Conservation (phyloP, 2,888 invertebrate genomes). For the Folsomia manolachei region DNA sequence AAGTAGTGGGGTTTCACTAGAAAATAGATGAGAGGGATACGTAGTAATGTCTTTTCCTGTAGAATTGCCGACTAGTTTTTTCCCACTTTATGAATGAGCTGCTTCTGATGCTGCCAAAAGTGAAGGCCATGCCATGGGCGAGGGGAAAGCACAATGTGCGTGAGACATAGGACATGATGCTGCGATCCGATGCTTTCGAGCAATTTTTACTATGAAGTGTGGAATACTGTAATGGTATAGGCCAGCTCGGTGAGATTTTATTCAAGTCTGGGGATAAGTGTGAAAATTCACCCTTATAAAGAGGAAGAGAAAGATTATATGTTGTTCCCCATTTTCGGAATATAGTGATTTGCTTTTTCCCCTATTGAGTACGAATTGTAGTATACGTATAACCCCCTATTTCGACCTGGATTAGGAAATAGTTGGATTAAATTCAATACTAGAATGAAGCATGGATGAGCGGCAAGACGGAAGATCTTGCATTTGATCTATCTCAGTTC, state of each 20-base stretch:
- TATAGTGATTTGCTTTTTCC: background rate
- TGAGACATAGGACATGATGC: no score
- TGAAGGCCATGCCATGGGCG: no score
- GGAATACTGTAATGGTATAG: no score
- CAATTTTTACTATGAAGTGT: no score
- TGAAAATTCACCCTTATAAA: background rate
- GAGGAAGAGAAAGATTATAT: background rate
- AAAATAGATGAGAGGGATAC: no score
- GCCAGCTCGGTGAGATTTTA: background rate
- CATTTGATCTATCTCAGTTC: constrained; percentile 2
- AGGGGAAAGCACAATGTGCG: no score
- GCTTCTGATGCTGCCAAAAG: no score
- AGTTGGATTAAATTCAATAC: background rate
- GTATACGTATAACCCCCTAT: constrained; percentile 3
- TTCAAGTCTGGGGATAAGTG: background rate
- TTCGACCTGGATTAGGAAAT: background rate
- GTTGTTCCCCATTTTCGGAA: background rate
- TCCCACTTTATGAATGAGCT: no score
- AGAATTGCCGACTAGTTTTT: no score
- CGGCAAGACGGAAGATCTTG: background rate
- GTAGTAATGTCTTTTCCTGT: no score
- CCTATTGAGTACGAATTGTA: background rate
- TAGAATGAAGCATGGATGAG: background rate
- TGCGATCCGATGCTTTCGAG: no score
- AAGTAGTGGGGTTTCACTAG: no score